Conservation (phyloP, 2,888 invertebrate species). For the Torymus auratus region DNA sequence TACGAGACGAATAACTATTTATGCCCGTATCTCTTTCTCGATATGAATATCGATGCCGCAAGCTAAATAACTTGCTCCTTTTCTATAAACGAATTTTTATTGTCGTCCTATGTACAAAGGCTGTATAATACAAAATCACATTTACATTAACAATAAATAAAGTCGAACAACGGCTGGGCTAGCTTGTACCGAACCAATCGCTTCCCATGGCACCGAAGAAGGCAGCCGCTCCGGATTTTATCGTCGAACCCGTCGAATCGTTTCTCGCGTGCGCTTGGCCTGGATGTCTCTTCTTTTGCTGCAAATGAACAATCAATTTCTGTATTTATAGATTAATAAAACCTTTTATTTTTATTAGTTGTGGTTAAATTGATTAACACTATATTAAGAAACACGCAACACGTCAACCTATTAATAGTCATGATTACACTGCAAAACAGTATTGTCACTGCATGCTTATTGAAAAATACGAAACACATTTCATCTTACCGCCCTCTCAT, state of each 20-base stretch:
- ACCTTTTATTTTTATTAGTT: slow-evolving; percentile 9
- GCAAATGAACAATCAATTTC: slow-evolving; percentile 43
- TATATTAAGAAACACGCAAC: too few relatives aligned
- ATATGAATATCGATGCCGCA: background rate
- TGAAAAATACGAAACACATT: slow-evolving; percentile 28
- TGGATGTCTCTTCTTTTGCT: slow-evolving; percentile 78
- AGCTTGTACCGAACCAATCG: slow-evolving; percentile 85
- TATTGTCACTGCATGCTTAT: slow-evolving; percentile 30
- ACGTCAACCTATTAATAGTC: too few relatives aligned
- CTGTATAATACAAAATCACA: slow-evolving; percentile 43
- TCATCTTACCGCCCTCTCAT: slow-evolving; percentile 51
- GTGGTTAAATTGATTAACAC: slow-evolving; percentile 6
- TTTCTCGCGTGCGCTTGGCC: slow-evolving; percentile 74
- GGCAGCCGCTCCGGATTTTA: slow-evolving; percentile 86
- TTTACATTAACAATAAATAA: slow-evolving; percentile 43
- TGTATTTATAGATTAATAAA: too few relatives aligned
- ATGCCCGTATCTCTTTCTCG: background rate
- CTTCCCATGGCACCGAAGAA: slow-evolving; percentile 90
- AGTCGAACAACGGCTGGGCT: slow-evolving; percentile 54
- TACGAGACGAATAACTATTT: slow-evolving; percentile 1
- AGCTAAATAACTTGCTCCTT: slow-evolving; percentile 13
- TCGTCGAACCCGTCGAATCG: slow-evolving; percentile 78
- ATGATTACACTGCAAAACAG: too few relatives aligned
- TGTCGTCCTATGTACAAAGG: slow-evolving; percentile 55
- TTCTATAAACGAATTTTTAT: slow-evolving; percentile 52